Evolutionary conservation across 2,797 vertebrate genomes (phyloP), one percentile per base, ranked within the genome.

Genomic region (Typhlichthys eigenmanni): DNA sequence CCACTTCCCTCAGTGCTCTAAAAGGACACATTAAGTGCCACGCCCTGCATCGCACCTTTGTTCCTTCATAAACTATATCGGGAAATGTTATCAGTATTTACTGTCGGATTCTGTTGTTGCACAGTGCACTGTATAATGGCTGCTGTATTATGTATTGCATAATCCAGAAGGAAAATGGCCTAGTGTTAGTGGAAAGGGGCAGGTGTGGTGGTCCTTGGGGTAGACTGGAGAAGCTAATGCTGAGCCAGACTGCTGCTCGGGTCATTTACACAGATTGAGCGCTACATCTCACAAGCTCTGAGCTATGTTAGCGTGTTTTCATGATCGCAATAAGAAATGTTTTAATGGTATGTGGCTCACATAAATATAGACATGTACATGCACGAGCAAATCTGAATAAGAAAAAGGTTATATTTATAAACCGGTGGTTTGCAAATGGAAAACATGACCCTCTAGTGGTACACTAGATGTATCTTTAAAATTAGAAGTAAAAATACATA

Each of bases 21-120:
- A 34, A 50, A 73, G 51, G 71, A 86, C 72, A 79, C 74, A 84
- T 70, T 6, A 55, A 75, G 59, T 71, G 55, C 54, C 60, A 69
- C 51, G 62, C 76, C 60, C 64, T 58, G 16, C 67, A 43, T 58
- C 62, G 72, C 67, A 65, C 74, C 70, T 43, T 64, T 72, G 73
- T 60, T 58, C 46, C 29, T 10, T 74, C 76, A 68, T 85, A 69
- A 83, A 85, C 78, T 57, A 74, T 57, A 60, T 49, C 62, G 52
- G 63, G 60, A 73, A 69, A 74, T 52, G 43, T 54, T 38, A 38
- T 38, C 34, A 38, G 34, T 38, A 9, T 38, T 9, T 38, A 8
- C 34, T 38, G 7, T 3, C 34, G 8, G 34, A 38, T 9, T 38
- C 7, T 38, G 34, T 38, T 38, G 8, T 38, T 38, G 34, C 6